Evolutionary conservation across 2,888 invertebrate genomes (phyloP), one percentile per base, ranked within the genome.

Genomic region (Perithous albicinctus): DNA sequence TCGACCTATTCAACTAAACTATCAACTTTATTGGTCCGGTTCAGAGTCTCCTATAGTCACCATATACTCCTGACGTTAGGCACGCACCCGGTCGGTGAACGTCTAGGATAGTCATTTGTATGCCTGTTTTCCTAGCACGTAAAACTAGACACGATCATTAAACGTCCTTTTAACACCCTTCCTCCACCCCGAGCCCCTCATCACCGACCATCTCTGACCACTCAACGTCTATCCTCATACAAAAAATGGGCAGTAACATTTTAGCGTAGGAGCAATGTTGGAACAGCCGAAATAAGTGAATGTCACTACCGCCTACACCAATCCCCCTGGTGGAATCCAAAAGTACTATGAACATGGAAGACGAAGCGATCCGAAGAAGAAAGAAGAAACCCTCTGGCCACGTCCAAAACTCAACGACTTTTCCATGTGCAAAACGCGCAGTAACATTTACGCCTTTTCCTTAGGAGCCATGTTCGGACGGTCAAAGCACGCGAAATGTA

Each of bases 11-110:
- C 82, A 84, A 86, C 85, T 89, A 88, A 89, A 89, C 88, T 88
- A 88, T 88, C 87, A 87, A 86, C 86, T 87, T 89, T 89, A 89
- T 89, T 87, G 88, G 85, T 86, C 84, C 78, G 81, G 85, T 85
- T 88, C 74, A 26, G 70, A 72, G 79, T 29, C 67, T 73, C 69
- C 70, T 78, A 70, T n/a, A 59, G 51, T 26, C 35, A 70, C n/a
- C n/a, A 26, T 73, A 29, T 18, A 73, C 75, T 26, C 54, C 15
- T 35, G n/a, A 70, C 38, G 64, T 75, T 43, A 43, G 46, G 70
- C 48, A 12, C 43, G 23, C 41, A 43, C n/a, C n/a, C 32, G 15
- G 18, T 23, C n/a, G 5, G 23, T n/a, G 35, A 35, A 51, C n/a
- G 35, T 26, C 23, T 29, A 32, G 59, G 29, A 12, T n/a, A 32